These are phyloP conservation scores for Coenonympha glycerion DNA, from an alignment of 2,888 invertebrate species.

Conservation along the genomic window DNA sequence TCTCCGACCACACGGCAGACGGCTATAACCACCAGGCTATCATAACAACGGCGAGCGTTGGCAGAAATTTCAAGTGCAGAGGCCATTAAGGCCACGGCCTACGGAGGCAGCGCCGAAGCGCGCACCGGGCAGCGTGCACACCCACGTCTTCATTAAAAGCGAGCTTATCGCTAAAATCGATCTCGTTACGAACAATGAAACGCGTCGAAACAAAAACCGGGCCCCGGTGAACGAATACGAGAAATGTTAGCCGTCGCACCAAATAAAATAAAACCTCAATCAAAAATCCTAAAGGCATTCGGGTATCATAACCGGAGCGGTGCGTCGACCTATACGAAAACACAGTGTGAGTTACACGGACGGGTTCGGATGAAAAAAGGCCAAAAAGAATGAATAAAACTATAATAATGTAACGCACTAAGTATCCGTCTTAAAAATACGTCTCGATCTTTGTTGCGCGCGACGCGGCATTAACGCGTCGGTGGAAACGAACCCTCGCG, in stretches of 20 bases:
- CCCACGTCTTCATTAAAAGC: slow-evolving; percentile 72
- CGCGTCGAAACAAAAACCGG: slow-evolving; percentile 69
- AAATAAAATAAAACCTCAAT: slow-evolving; percentile 74
- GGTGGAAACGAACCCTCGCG: slow-evolving; percentile 32
- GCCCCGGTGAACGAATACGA: slow-evolving; percentile 68
- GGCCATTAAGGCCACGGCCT: slow-evolving; percentile 13
- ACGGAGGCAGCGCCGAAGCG: not conserved
- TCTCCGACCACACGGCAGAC: not conserved
- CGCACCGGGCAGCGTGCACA: slow-evolving; percentile 42
- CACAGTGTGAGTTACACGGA: slow-evolving; percentile 64
- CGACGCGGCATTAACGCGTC: slow-evolving; percentile 62
- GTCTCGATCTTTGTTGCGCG: slow-evolving; percentile 64
- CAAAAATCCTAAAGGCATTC: slow-evolving; percentile 70
- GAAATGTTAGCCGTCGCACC: slow-evolving; percentile 70
- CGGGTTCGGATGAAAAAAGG: slow-evolving; percentile 39
- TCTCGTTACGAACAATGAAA: slow-evolving; percentile 73
- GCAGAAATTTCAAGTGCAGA: slow-evolving; percentile 13
- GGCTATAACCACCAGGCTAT: not conserved
- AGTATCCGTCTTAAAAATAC: slow-evolving; percentile 74
- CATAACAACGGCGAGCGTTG: not conserved
- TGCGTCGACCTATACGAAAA: slow-evolving; percentile 67
- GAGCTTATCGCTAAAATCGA: slow-evolving; percentile 67
- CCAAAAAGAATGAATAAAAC: slow-evolving; percentile 69
- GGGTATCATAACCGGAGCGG: slow-evolving; percentile 69
- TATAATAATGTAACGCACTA: slow-evolving; percentile 74